Conservation (phyloP, 2,113 vertebrate species). For the Lophotis ruficrista region DNA sequence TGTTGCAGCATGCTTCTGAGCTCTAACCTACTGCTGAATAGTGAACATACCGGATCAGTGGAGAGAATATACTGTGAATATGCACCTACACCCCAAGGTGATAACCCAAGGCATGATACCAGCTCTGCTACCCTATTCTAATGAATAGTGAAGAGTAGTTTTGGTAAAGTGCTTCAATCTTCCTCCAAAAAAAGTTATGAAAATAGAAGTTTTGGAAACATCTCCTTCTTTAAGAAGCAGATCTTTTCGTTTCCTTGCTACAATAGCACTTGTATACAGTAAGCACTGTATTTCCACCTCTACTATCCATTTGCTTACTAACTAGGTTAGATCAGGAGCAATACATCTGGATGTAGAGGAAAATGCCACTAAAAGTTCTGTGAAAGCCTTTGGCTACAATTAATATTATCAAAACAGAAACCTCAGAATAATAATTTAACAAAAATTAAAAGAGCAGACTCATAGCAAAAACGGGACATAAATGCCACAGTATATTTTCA, state of each 20-base stretch:
- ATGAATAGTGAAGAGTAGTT: constrained; percentile 43
- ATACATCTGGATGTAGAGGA: neutral
- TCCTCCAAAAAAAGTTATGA: constrained; percentile 35
- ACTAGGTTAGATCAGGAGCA: neutral
- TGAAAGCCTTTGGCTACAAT: constrained; percentile 42
- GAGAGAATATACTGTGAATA: neutral
- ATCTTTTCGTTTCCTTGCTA: constrained; percentile 52
- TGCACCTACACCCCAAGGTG: neutral
- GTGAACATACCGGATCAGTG: neutral
- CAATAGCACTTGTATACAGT: constrained; percentile 37
- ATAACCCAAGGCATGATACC: neutral
- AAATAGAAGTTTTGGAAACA: constrained; percentile 64
- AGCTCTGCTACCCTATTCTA: neutral
- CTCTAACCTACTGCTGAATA: neutral
- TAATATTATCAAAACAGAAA: constrained; percentile 37
- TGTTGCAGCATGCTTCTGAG: neutral
- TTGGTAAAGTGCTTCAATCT: constrained; percentile 69
- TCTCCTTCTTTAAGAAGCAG: constrained; percentile 66
- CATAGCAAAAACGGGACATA: constrained; percentile 48
- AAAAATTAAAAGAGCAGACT: constrained; percentile 51
- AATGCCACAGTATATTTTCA: constrained; percentile 70
- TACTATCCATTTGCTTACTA: constrained; percentile 11
- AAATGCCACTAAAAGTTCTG: constrained; percentile 1
- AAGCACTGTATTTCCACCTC: constrained; percentile 17
- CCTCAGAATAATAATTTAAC: constrained; percentile 30